Evolutionary conservation across 2,888 invertebrate species (phyloP).

Genomic region (Panzeria rudis): DNA sequence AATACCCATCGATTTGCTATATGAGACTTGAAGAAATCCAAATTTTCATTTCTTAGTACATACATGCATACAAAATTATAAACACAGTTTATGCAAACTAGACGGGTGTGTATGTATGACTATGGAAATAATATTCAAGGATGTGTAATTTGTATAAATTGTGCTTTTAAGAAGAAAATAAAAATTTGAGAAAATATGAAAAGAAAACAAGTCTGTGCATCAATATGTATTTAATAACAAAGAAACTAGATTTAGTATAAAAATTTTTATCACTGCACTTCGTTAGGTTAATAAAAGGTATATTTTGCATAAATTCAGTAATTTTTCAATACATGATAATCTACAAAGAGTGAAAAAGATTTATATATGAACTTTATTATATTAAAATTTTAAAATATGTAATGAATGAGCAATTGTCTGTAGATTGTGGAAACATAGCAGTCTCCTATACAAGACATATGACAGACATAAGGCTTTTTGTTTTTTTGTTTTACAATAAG

Average conservation of each 20-base stretch:
- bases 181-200: background rate
- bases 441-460: too few relatives aligned
- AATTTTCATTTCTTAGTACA: too few relatives aligned
- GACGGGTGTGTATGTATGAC: background rate
- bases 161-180: background rate
- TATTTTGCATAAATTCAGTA: background rate
- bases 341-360: too few relatives aligned
- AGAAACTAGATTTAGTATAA: too few relatives aligned
- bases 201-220: background rate
- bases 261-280: background rate
- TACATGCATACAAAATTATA: background rate
- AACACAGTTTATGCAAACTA: background rate
- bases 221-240: too few relatives aligned
- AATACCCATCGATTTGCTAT: too few relatives aligned
- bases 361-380: too few relatives aligned
- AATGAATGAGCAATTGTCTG: too few relatives aligned
- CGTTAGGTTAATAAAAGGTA: background rate
- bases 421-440: too few relatives aligned
- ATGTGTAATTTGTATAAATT: constrained; percentile 14
- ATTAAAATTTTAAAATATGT: background rate
- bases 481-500: too few relatives aligned
- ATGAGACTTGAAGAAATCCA: too few relatives aligned
- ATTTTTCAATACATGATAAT: background rate
- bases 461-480: too few relatives aligned
- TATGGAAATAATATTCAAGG: background rate